phyloP scores from a whole-genome alignment of 1,140 invertebrate species.

The Yoshiicerus persimilis region DNA sequence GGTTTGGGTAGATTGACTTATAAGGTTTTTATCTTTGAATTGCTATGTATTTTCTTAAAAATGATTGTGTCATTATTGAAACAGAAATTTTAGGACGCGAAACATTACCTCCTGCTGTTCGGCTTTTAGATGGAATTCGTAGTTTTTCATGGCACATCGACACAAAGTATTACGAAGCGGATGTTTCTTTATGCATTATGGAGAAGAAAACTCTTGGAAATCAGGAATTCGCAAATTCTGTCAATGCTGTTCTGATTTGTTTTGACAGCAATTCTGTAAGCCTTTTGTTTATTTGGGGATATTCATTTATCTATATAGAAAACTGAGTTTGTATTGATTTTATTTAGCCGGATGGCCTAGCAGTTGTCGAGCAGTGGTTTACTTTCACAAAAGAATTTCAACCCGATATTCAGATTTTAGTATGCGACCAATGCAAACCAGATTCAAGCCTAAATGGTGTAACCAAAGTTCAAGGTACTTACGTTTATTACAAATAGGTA shows the following conservation, averaged over 20 bases:
- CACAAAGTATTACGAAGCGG: slow-evolving; percentile 68
- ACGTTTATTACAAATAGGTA: background rate
- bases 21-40: too few relatives aligned
- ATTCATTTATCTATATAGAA: background rate
- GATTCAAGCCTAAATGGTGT: slow-evolving; percentile 32
- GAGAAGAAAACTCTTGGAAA: slow-evolving; percentile 56
- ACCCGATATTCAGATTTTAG: slow-evolving; percentile 59
- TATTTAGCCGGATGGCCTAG: slow-evolving; percentile 57
- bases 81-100: background rate
- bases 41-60: too few relatives aligned
- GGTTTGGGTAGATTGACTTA: too few relatives aligned
- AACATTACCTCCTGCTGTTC: slow-evolving; percentile 48
- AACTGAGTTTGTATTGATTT: too few relatives aligned
- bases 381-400: slow-evolving; percentile 58
- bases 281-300: slow-evolving; percentile 37
- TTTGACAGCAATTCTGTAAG: slow-evolving; percentile 62
- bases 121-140: slow-evolving; percentile 53
- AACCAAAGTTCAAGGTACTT: slow-evolving; percentile 45
- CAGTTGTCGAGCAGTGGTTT: slow-evolving; percentile 57
- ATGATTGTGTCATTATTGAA: too few relatives aligned
- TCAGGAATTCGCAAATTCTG: slow-evolving; percentile 56
- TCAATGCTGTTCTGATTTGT: slow-evolving; percentile 64
- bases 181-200: slow-evolving; percentile 60
- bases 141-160: slow-evolving; percentile 64
- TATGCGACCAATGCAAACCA: slow-evolving; percentile 56